Evolutionary conservation across 2,113 vertebrate genomes (phyloP).

Genomic region (Bagarius yarrelli): DNA sequence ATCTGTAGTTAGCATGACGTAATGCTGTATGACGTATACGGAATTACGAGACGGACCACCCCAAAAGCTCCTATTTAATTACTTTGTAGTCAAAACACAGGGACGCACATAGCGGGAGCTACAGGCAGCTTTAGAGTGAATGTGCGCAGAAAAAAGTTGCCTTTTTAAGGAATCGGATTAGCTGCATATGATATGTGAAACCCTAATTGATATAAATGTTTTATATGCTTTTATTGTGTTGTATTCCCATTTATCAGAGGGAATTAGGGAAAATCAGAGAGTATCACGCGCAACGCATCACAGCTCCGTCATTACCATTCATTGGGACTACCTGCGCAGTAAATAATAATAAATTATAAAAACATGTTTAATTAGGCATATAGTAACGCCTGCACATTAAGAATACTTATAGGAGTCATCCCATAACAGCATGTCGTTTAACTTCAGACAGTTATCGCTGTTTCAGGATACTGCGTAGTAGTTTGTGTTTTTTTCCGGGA

Average conservation of each 20-base stretch:
- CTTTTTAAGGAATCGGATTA: not conserved
- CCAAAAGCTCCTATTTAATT: not conserved
- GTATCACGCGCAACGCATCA: not conserved
- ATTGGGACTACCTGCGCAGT: not conserved
- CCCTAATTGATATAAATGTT: not conserved
- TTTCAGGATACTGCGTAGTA: constrained; percentile 9
- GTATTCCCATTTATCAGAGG: no score
- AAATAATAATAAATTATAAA: not conserved
- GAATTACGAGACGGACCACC: constrained; percentile 11
- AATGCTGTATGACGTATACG: constrained; percentile 45
- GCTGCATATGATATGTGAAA: not conserved
- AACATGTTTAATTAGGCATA: not conserved
- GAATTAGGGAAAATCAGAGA: no score
- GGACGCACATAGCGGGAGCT: not conserved
- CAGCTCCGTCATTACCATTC: constrained; percentile 8
- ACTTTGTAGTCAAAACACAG: constrained; percentile 1
- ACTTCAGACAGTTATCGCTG: constrained; percentile 7
- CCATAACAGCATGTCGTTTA: not conserved
- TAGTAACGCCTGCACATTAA: not conserved
- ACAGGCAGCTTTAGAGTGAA: not conserved
- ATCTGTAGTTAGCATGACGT: constrained; percentile 52
- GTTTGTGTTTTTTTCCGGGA: not conserved
- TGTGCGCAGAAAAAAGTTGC: not conserved
- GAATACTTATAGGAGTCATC: not conserved
- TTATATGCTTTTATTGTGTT: not conserved